Evolutionary conservation across 2,888 invertebrate species (phyloP).

Genomic region (Troides helena): DNA sequence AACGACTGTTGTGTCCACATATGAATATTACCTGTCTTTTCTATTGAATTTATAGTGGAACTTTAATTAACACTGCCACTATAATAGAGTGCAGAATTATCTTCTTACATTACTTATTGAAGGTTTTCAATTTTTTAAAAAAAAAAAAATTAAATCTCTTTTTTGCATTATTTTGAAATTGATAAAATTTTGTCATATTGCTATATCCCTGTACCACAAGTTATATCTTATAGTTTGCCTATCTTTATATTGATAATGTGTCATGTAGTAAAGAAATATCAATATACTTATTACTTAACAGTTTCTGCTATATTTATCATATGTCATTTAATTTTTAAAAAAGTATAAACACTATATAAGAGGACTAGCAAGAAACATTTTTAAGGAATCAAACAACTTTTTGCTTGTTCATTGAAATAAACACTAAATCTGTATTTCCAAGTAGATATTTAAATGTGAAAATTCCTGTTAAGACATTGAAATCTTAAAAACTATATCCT

Average conservation of each 20-base stretch:
- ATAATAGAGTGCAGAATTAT: slow-evolving; percentile 12
- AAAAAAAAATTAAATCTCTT: too few relatives aligned
- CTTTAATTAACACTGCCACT: slow-evolving; percentile 22
- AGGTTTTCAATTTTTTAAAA: too few relatives aligned
- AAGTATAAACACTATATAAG: too few relatives aligned
- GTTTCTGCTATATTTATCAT: neutral
- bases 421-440: too few relatives aligned
- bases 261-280: neutral
- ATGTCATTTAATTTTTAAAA: too few relatives aligned
- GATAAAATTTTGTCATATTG: neutral
- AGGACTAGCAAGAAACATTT: too few relatives aligned
- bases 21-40: slow-evolving; percentile 31
- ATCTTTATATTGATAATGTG: neutral
- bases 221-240: neutral
- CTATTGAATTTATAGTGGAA: slow-evolving; percentile 22
- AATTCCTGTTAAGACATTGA: too few relatives aligned
- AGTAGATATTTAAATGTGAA: too few relatives aligned
- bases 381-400: too few relatives aligned
- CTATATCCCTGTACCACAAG: neutral
- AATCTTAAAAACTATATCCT: too few relatives aligned
- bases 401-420: too few relatives aligned
- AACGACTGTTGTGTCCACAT: slow-evolving; percentile 32
- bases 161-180: neutral
- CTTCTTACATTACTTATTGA: neutral
- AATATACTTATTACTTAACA: neutral